A percentile compares a stretch with the other conserved stretches of the same genome.
phyloP scores from a whole-genome alignment of 2,888 invertebrate species.

The Harpagoxenus sublaevis region DNA sequence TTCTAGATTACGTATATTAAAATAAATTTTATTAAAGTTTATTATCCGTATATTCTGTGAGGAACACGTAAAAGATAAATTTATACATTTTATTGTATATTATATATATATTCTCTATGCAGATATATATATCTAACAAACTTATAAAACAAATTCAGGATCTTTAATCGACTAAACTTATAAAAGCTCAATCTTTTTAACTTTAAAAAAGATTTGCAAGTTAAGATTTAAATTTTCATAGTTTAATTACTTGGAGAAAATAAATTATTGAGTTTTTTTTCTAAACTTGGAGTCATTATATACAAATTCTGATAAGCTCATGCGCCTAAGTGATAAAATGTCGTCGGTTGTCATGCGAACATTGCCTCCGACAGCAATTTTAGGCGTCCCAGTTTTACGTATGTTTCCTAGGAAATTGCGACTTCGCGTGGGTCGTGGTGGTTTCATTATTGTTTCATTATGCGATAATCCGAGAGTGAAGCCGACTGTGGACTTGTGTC shows the following conservation, averaged over 20 bases:
- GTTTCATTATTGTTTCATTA: conserved; percentile 44
- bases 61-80: neutral
- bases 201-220: neutral
- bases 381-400: conserved; percentile 25
- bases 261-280: neutral
- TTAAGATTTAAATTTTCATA: neutral
- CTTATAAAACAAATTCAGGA: too few relatives aligned
- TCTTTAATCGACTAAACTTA: too few relatives aligned
- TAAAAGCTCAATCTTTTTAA: neutral
- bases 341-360: neutral
- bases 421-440: conserved; percentile 24
- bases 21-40: neutral
- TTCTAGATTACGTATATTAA: neutral
- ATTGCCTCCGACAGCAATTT: neutral
- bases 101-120: too few relatives aligned
- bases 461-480: conserved; percentile 31
- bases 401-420: conserved; percentile 16
- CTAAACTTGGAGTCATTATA: neutral
- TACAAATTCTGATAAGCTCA: neutral
- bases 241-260: neutral
- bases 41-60: neutral
- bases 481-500: neutral
- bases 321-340: neutral
- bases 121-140: neutral
- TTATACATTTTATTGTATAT: neutral